Conservation (phyloP, 2,888 invertebrate genomes). For the Mesorhabditis spiculigera region DNA sequence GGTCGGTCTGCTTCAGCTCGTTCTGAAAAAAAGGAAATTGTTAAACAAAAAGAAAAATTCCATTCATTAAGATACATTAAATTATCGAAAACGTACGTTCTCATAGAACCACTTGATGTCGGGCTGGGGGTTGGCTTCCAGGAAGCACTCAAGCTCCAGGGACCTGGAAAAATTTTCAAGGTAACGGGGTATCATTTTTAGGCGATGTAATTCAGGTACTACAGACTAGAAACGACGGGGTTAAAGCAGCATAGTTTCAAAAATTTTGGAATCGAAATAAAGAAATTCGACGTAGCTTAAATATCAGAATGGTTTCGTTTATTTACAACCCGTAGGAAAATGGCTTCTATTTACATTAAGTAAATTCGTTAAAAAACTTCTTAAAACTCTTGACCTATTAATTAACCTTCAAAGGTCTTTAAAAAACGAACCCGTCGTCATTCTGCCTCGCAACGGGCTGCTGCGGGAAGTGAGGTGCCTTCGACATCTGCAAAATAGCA, state of each 20-base stretch:
- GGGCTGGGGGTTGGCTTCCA: slow-evolving; percentile 57
- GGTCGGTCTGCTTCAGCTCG: slow-evolving; percentile 47
- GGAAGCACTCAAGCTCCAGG: slow-evolving; percentile 58
- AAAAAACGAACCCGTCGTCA: slow-evolving; percentile 50
- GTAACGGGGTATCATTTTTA: no score
- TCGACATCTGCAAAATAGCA: slow-evolving; percentile 15
- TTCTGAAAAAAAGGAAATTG: slow-evolving; percentile 35
- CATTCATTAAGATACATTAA: background rate
- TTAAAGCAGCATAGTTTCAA: no score
- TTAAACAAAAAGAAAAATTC: background rate
- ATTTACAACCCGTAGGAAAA: no score
- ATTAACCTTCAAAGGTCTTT: no score
- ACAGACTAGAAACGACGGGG: no score
- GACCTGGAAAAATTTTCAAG: slow-evolving; percentile 19
- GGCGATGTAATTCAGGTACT: no score
- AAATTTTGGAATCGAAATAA: no score
- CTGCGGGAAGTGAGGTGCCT: slow-evolving; percentile 59
- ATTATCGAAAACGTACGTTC: slow-evolving; percentile 32
- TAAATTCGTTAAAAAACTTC: no score
- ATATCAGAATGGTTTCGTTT: no score
- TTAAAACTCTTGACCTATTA: no score
- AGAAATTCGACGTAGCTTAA: no score
- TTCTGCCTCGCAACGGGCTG: slow-evolving; percentile 59
- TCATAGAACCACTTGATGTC: slow-evolving; percentile 60
- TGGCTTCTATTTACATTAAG: no score